Conservation (phyloP, 2,888 invertebrate genomes). For the Himalopsyche tibetana region DNA sequence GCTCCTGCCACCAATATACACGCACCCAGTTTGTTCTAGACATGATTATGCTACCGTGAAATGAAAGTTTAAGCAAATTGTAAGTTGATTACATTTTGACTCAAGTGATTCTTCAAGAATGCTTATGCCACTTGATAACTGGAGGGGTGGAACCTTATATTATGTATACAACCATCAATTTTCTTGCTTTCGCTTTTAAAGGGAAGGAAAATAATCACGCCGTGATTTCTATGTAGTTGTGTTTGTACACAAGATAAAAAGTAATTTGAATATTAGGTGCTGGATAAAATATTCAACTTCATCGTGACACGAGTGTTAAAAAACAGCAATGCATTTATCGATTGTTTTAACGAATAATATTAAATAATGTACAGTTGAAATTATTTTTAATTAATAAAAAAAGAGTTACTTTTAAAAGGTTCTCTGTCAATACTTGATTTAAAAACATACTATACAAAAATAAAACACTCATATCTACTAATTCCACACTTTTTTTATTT, state of each 20-base stretch:
- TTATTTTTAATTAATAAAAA: too few species aligned
- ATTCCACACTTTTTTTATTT: too few species aligned
- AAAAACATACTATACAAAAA: too few species aligned
- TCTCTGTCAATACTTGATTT: too few species aligned
- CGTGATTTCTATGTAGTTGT: neutral
- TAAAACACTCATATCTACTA: too few species aligned
- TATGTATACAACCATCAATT: neutral
- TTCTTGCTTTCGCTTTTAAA: neutral
- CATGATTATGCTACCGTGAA: conserved; percentile 60
- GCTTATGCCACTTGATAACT: conserved; percentile 51
- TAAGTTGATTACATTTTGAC: conserved; percentile 65
- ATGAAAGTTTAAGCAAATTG: conserved; percentile 65
- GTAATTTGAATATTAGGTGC: neutral
- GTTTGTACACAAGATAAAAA: neutral
- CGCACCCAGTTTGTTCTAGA: conserved; percentile 36
- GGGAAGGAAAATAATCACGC: neutral
- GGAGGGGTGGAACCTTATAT: conserved; percentile 28
- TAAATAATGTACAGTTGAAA: too few species aligned
- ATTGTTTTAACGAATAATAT: too few species aligned
- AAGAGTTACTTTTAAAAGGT: too few species aligned
- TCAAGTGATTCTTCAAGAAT: conserved; percentile 63
- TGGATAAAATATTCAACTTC: neutral
- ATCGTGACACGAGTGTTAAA: too few species aligned
- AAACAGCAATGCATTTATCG: too few species aligned
- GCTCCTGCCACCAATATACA: neutral